phyloP scores from a whole-genome alignment of 2,888 invertebrate genomes.

The Adineta ricciae region DNA sequence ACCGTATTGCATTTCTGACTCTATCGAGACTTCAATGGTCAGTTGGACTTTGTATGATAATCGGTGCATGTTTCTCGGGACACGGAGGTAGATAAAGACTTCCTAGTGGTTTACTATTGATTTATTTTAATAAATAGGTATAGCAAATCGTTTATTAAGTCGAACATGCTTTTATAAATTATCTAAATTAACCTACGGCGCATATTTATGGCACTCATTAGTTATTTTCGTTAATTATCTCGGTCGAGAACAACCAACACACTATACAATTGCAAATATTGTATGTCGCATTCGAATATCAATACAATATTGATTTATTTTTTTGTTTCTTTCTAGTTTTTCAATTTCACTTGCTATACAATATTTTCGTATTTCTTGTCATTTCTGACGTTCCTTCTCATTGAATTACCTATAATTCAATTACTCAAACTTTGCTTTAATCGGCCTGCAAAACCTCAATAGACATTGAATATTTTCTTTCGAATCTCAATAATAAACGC shows the following conservation, averaged over 20 bases:
- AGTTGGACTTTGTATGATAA: background rate
- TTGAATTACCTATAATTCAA: background rate
- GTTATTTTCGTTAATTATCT: slow-evolving; percentile 1
- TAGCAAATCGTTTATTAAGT: background rate
- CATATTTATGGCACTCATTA: slow-evolving; percentile 14
- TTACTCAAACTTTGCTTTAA: background rate
- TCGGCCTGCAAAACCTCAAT: background rate
- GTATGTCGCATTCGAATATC: background rate
- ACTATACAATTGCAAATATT: background rate
- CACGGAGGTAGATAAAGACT: background rate
- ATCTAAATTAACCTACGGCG: slow-evolving; percentile 8
- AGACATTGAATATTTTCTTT: background rate
- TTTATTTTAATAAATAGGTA: background rate
- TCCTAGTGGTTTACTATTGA: background rate
- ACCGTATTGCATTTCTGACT: background rate
- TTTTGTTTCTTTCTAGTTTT: background rate
- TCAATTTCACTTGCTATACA: background rate
- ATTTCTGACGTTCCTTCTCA: background rate
- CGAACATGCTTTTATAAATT: slow-evolving; percentile 2
- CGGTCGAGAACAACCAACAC: background rate
- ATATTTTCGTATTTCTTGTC: background rate
- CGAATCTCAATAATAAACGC: too few species aligned
- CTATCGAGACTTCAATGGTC: background rate
- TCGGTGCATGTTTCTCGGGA: background rate
- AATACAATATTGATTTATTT: too few species aligned